A percentile compares a stretch with the other conserved stretches of the same genome.
Conservation (phyloP, 2,113 vertebrate genomes). For the Stictonetta naevosa region DNA sequence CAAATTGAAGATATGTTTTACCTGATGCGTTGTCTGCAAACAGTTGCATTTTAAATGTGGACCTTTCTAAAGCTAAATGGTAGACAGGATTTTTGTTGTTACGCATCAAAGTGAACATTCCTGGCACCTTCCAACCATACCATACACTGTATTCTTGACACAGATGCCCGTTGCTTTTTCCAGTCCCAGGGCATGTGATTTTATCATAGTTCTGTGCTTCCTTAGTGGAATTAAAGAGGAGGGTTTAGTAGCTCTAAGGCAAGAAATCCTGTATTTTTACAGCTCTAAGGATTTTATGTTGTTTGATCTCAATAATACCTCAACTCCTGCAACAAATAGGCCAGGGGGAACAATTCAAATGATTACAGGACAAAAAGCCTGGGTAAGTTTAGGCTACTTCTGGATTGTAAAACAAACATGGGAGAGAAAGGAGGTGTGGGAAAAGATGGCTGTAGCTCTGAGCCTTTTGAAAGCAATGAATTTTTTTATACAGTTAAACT, state of each 20-base stretch:
- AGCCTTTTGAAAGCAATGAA: not conserved
- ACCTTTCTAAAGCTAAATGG: not conserved
- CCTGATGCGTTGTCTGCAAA: not conserved
- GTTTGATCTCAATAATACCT: not conserved
- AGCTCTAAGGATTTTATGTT: slow-evolving; percentile 12
- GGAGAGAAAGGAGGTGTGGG: not conserved
- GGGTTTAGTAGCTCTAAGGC: slow-evolving; percentile 3
- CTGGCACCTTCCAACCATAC: not conserved
- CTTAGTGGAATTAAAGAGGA: not conserved
- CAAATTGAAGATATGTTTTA: not conserved
- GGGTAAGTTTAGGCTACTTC: not conserved
- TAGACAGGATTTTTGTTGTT: not conserved
- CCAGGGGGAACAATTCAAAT: not conserved
- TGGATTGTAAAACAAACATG: not conserved
- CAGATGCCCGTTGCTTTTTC: not conserved
- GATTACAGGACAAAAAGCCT: not conserved
- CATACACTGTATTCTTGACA: not conserved
- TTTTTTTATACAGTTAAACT: not conserved
- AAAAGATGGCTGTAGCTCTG: fast-evolving
- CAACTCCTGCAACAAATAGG: not conserved
- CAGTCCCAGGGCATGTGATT: not conserved
- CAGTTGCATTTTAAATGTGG: not conserved
- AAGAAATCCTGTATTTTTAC: slow-evolving; percentile 51
- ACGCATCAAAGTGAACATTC: not conserved
- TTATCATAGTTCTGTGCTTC: not conserved